Evolutionary conservation across 2,888 invertebrate genomes (phyloP), one percentile per base, ranked within the genome.

Genomic region (Trimorus sp.): DNA sequence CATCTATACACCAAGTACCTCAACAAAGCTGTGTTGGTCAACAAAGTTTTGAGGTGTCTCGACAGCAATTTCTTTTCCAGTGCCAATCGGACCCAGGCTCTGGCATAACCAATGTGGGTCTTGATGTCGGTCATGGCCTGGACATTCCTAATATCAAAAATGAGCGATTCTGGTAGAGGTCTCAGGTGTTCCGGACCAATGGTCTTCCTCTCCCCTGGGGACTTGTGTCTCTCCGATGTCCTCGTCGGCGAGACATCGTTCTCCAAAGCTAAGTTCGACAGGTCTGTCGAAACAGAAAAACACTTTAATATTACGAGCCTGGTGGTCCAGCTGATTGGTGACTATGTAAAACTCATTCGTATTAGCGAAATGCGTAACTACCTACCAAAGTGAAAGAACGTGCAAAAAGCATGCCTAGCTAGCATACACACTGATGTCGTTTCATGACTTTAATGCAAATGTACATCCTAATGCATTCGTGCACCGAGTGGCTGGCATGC

Each of bases 91-190:
- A 99, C 97, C 97, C 98, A 99, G 0, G 99, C 99, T 86, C 99
- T 94, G 0, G 97, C 97, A 91, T 96, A 97, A 1, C 99, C 99
- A 85, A 99, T 98, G 88, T 99, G 98, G 0, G 99, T 99, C 93
- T 98, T 98, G 74, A 99, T 98, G 90, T 99, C 99, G 0, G 97
- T 96, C 98, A 99, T 99, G 37, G 97, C 96, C 93, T 98, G 96
- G 42, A 98, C 95, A 90, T 97, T 97, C 88, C 97, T 96, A 93
- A 98, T 96, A 92, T 98, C 98, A 91, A 97, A 97, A 45, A 96
- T 95, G 40, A 98, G 93, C 12, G 97, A 97, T 86, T 96, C 96
- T 0, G 98, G 97, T 79, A 98, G 92, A 0, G 96, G 95, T 66
- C 95, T 94, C 40, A 93, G 86, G 79, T 93, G 93, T 84, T 93